Evolutionary conservation across 2,113 vertebrate species (phyloP), one percentile per base, ranked within the genome.

Genomic region (Chaenogobius annularis): DNA sequence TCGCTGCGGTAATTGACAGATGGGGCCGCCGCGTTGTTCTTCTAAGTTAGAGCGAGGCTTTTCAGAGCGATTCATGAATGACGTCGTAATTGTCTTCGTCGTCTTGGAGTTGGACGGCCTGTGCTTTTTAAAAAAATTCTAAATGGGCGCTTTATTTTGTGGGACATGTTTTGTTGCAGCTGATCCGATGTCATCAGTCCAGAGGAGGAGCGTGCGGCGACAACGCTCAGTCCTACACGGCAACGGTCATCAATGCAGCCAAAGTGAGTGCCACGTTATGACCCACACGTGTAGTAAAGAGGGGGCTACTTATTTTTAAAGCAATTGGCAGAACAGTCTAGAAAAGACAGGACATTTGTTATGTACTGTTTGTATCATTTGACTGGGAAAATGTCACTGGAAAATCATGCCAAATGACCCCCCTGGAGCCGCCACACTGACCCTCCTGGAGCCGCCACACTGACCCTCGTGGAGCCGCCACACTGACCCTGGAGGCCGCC

Each of bases 141-240:
- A 67, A 26, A 64, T 68, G 68, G n/a, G 22, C 22, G 6, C 22
- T 22, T 55, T 56, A 10, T 5, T 3, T 56, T 9, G 43, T 44
- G 7, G 43, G 35, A 6, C 35, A 7, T 46, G 44, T 46, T 46
- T 11, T 46, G 44, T 46, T 78, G 70, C 89, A 99, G 98, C 87
- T 99, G 89, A 98, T 99, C 89, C 94, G 96, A 83, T 98, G 96
- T 93, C 97, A 99, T 91, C 98, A 98, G 92, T 99, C 98, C 74
- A 96, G 95, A 58, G 98, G 98, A 55, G 98, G 98, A 88, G 97
- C 96, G 81, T 99, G 98, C 74, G 97, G 97, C 85, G 98, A 99
- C 91, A 97, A 97, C 88, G 94, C 97, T 79, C 98, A 99, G 93
- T 99, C 98, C 52, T 99, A 99, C 52, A 98, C 98, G 37, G 98